phyloP scores from a whole-genome alignment of 2,888 invertebrate species.

The Melieria picta region DNA sequence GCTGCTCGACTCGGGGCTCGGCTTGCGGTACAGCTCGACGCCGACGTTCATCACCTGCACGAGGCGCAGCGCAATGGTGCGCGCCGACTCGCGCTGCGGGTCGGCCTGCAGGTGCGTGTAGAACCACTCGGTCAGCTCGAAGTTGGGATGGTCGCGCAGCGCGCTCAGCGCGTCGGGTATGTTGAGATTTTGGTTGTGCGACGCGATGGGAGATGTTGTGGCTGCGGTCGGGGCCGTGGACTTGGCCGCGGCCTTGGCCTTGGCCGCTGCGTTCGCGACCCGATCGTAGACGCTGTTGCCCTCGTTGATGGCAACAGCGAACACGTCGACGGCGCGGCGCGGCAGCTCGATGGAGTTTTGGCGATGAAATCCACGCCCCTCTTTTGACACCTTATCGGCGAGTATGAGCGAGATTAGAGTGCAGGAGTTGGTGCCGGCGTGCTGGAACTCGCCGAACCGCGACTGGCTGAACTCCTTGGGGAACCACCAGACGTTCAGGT shows the following conservation, averaged over 20 bases:
- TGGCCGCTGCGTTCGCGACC: conserved; percentile 45
- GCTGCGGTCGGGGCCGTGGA: conserved; percentile 27
- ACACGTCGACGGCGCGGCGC: conserved; percentile 65
- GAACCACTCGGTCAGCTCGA: conserved; percentile 59
- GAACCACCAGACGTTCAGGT: conserved; percentile 69
- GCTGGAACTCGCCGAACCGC: conserved; percentile 68
- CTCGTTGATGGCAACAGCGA: conserved; percentile 70
- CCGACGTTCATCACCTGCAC: conserved; percentile 55
- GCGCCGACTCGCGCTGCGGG: conserved; percentile 48
- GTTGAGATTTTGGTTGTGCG: conserved; percentile 67
- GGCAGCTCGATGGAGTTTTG: conserved; percentile 45
- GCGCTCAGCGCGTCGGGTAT: conserved; percentile 69
- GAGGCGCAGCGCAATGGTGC: conserved; percentile 52
- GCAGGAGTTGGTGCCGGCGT: conserved; percentile 71
- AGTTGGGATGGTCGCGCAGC: conserved; percentile 59
- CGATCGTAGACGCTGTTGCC: conserved; percentile 70
- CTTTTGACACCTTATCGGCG: conserved; percentile 66
- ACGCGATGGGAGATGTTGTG: conserved; percentile 56
- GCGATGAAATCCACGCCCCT: conserved; percentile 48
- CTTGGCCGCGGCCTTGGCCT: conserved; percentile 2
- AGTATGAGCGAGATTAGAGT: conserved; percentile 71
- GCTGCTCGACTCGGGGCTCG: conserved; percentile 20
- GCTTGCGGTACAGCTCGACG: conserved; percentile 52
- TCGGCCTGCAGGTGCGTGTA: conserved; percentile 59
- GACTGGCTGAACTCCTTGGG: conserved; percentile 71